Evolutionary conservation across 2,797 vertebrate species (phyloP).

Genomic region (Graptemys geographica): DNA sequence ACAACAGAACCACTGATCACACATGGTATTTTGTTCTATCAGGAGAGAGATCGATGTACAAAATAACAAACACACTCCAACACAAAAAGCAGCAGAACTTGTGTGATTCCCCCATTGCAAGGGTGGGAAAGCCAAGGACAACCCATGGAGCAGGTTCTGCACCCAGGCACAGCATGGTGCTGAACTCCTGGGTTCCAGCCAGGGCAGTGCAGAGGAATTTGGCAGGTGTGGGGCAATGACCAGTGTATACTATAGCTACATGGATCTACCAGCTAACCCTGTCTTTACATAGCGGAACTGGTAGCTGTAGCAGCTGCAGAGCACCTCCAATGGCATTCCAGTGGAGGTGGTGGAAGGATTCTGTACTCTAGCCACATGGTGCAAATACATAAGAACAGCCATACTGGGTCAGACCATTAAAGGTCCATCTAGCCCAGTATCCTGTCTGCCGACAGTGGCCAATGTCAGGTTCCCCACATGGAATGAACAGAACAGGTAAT

Average conservation of each 20-base stretch:
- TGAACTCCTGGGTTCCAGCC: not conserved
- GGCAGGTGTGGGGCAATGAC: not conserved
- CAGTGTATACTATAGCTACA: not conserved
- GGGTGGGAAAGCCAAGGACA: not conserved
- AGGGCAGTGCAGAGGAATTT: not conserved
- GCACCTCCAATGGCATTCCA: not conserved
- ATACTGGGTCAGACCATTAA: no score
- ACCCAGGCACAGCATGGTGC: not conserved
- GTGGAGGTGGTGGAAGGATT: fast-evolving
- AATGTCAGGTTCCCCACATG: no score
- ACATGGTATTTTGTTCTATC: not conserved
- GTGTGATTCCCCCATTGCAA: not conserved
- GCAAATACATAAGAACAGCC: no score
- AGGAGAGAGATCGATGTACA: not conserved
- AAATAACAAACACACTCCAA: not conserved
- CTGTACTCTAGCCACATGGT: not conserved
- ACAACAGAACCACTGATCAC: not conserved
- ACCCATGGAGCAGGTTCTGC: not conserved
- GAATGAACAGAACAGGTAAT: no score
- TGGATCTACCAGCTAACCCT: not conserved
- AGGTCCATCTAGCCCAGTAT: no score
- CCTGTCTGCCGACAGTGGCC: no score
- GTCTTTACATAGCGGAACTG: not conserved
- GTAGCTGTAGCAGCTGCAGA: not conserved
- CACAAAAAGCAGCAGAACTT: not conserved